phyloP scores from a whole-genome alignment of 1,140 invertebrate species.

The Lordiphosa stackelbergi region DNA sequence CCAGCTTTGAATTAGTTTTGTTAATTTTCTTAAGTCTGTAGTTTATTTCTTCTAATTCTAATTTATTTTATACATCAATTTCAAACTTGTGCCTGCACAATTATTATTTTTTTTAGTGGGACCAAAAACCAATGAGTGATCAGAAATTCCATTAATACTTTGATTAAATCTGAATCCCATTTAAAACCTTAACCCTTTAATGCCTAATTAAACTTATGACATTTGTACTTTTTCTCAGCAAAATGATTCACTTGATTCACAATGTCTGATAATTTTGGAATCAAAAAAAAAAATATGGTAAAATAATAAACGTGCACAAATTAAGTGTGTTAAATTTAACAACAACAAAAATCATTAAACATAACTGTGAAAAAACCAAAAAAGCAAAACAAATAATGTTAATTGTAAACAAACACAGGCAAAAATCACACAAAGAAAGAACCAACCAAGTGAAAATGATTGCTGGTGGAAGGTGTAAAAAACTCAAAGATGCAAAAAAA shows the following conservation, averaged over 20 bases:
- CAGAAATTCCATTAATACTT: not conserved
- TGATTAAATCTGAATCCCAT: slow-evolving; percentile 4
- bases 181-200: slow-evolving; percentile 35
- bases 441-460: slow-evolving; percentile 42
- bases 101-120: slow-evolving; percentile 6
- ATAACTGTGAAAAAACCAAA: slow-evolving; percentile 23
- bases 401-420: slow-evolving; percentile 36
- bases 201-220: slow-evolving; percentile 53
- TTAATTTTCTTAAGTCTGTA: no score
- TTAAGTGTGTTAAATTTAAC: slow-evolving; percentile 61
- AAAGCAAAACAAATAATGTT: slow-evolving; percentile 30
- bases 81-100: slow-evolving; percentile 39
- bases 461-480: slow-evolving; percentile 1
- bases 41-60: no score
- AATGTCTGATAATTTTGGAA: slow-evolving; percentile 40
- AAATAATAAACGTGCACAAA: slow-evolving; percentile 52
- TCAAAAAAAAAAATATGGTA: slow-evolving; percentile 10
- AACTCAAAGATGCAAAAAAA: slow-evolving; percentile 11
- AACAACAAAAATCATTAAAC: slow-evolving; percentile 40
- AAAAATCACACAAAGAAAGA: slow-evolving; percentile 17
- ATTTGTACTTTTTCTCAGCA: slow-evolving; percentile 60
- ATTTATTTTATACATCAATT: not conserved
- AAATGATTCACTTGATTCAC: slow-evolving; percentile 43
- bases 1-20: no score
- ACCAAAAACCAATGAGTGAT: not conserved